Percentiles rank a stretch among this genome's conserved stretches.
Evolutionary conservation across 2,888 invertebrate genomes (phyloP).

Genomic region (Melanotus villosus): DNA sequence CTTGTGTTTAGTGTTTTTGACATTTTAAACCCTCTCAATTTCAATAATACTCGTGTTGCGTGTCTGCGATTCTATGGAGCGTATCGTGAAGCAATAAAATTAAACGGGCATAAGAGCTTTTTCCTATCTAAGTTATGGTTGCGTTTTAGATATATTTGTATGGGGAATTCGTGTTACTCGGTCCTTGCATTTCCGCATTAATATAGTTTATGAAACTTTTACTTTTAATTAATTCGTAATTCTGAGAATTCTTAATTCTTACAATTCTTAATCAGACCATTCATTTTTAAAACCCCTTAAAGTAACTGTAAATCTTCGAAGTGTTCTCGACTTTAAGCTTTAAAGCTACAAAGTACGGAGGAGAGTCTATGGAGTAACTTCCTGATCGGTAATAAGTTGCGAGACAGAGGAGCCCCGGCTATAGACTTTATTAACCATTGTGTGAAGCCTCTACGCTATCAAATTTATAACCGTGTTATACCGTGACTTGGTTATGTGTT

Average conservation of each 20-base stretch:
- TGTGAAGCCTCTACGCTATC: slow-evolving; percentile 33
- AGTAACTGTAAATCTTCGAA: background rate
- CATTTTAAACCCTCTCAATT: slow-evolving; percentile 39
- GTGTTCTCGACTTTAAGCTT: too few species aligned
- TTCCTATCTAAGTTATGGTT: slow-evolving; percentile 30
- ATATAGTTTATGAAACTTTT: slow-evolving; percentile 7
- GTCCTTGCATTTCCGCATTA: slow-evolving; percentile 4
- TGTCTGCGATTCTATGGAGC: slow-evolving; percentile 29
- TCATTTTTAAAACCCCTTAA: background rate
- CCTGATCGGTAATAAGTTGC: slow-evolving; percentile 31
- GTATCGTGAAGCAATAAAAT: slow-evolving; percentile 35
- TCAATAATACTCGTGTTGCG: slow-evolving; percentile 33
- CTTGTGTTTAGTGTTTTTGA: slow-evolving; percentile 25
- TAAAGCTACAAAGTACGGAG: background rate
- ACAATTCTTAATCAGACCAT: background rate
- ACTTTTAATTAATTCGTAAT: background rate
- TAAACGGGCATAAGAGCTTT: slow-evolving; percentile 32
- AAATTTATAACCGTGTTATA: slow-evolving; percentile 36
- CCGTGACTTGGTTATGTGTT: slow-evolving; percentile 28
- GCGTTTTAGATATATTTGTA: slow-evolving; percentile 33
- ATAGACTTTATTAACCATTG: slow-evolving; percentile 27
- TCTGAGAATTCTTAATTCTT: background rate
- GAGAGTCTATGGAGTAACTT: slow-evolving; percentile 3
- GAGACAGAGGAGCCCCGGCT: slow-evolving; percentile 12
- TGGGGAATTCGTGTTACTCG: slow-evolving; percentile 23